Percentiles rank a stretch among this genome's conserved stretches.
These are phyloP conservation scores for Tiphia femorata DNA, from an alignment of 2,888 invertebrate genomes.

Conservation along the genomic window DNA sequence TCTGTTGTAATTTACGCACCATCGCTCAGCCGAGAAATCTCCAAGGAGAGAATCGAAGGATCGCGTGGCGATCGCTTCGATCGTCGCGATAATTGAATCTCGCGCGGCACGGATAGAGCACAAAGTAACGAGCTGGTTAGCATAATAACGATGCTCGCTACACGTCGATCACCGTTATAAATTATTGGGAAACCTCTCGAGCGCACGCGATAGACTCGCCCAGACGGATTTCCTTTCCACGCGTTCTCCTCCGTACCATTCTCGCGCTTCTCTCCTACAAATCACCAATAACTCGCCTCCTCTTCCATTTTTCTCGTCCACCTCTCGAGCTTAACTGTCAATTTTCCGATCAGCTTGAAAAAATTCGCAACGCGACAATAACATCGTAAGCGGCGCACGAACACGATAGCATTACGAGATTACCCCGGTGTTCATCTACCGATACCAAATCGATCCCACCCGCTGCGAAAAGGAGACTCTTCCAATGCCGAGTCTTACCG, in stretches of 20 bases:
- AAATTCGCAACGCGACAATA: constrained; percentile 30
- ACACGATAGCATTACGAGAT: constrained; percentile 27
- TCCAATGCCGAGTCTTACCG: constrained; percentile 3
- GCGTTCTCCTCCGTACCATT: too few relatives aligned
- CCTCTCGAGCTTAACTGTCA: too few relatives aligned
- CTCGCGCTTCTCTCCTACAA: too few relatives aligned
- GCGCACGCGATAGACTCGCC: neutral
- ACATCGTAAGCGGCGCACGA: constrained; percentile 30
- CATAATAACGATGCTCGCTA: constrained; percentile 25
- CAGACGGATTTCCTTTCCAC: too few relatives aligned
- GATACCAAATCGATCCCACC: constrained; percentile 25
- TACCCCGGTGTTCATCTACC: constrained; percentile 26
- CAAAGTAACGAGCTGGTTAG: constrained; percentile 21
- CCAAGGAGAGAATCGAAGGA: neutral
- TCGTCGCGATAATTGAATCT: neutral
- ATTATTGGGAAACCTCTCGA: constrained; percentile 14
- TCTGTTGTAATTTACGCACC: too few relatives aligned
- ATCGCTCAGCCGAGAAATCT: neutral
- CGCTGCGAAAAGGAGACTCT: too few relatives aligned
- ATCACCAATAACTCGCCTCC: too few relatives aligned
- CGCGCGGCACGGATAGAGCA: neutral
- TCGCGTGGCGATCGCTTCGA: neutral
- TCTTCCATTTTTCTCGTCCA: too few relatives aligned
- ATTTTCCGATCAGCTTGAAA: too few relatives aligned
- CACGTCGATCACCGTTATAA: constrained; percentile 13